A percentile compares a stretch with the other conserved stretches of the same genome.
These are phyloP conservation scores for Echinometra lucunter DNA, from an alignment of 53 echinoderm and acorn worm species.

Conservation along the genomic window DNA sequence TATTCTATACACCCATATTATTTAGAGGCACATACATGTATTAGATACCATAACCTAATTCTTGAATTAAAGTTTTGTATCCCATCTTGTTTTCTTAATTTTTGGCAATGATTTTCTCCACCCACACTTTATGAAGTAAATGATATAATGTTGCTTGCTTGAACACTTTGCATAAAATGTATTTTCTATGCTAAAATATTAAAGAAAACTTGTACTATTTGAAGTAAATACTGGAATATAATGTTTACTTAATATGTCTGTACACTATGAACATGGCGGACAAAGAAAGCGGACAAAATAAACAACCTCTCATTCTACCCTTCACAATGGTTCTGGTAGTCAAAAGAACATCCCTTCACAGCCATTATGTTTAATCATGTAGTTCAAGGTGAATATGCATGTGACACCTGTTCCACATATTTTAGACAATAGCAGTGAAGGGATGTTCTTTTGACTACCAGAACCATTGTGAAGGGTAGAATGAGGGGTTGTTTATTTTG, in stretches of 20 bases:
- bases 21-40: background rate
- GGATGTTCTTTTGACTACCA: too few relatives aligned
- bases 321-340: too few relatives aligned
- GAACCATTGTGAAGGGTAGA: too few relatives aligned
- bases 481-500: too few relatives aligned
- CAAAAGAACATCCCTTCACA: too few relatives aligned
- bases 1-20: background rate
- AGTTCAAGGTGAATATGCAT: too few relatives aligned
- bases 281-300: too few relatives aligned
- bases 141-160: background rate
- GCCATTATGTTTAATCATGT: too few relatives aligned
- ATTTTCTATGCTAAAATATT: conserved; percentile 49
- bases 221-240: background rate
- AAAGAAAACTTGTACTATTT: conserved; percentile 44
- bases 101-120: background rate
- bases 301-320: too few relatives aligned
- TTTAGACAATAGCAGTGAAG: too few relatives aligned
- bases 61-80: background rate
- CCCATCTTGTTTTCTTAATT: background rate
- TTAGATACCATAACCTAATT: background rate
- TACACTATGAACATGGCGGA: too few relatives aligned
- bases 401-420: too few relatives aligned
- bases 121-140: background rate
- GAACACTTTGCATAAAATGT: background rate
- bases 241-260: background rate